Percentiles rank a stretch among this genome's conserved stretches.
phyloP scores from a whole-genome alignment of 1,140 invertebrate genomes.

The Dolichoris vasculosae region DNA sequence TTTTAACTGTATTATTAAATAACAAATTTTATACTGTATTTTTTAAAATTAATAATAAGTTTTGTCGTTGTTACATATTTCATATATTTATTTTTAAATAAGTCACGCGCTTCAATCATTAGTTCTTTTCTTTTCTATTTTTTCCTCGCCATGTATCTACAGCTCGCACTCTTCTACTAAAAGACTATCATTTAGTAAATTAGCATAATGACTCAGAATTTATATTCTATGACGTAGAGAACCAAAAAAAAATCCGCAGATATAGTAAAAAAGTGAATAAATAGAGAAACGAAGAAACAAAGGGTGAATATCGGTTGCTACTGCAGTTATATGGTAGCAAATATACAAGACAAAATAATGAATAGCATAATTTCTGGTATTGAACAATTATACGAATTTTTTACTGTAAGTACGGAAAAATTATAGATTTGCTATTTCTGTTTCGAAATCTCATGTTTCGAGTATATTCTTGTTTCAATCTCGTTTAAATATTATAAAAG shows the following conservation, averaged over 20 bases:
- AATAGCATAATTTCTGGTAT: constrained; percentile 75
- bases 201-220: constrained; percentile 74
- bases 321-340: constrained; percentile 66
- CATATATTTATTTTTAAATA: background rate
- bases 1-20: too few relatives aligned
- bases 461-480: background rate
- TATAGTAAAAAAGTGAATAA: background rate
- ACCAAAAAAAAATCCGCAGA: constrained; percentile 50
- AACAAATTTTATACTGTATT: too few relatives aligned
- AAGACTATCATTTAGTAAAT: constrained; percentile 71
- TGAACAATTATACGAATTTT: constrained; percentile 71
- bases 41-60: too few relatives aligned
- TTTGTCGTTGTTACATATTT: too few relatives aligned
- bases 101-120: background rate
- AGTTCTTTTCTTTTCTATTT: constrained; percentile 49
- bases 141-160: background rate
- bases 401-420: constrained; percentile 63
- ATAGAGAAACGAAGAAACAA: constrained; percentile 49
- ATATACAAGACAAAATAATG: constrained; percentile 73
- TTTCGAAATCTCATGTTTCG: background rate
- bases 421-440: constrained; percentile 73
- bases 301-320: background rate
- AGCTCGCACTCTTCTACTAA: background rate
- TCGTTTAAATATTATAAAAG: too few relatives aligned
- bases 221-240: constrained; percentile 65